Evolutionary conservation across 2,113 vertebrate species (phyloP).

Genomic region (Echinops telfairi): DNA sequence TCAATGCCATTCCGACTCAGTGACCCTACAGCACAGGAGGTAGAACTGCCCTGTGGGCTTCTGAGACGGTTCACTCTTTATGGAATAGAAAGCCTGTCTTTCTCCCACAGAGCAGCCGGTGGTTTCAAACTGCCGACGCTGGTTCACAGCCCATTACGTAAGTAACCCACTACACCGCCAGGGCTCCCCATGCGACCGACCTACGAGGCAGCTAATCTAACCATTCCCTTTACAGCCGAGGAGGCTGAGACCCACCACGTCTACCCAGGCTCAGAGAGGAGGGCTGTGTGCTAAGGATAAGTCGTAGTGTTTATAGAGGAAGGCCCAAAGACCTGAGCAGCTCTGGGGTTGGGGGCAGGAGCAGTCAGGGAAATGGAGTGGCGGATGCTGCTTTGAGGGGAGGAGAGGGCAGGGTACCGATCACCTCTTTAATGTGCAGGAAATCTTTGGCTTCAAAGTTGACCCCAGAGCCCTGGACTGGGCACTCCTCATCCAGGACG

Average conservation of each 20-base stretch:
- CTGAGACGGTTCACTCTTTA: too few species aligned
- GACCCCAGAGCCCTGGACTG: conserved; percentile 96
- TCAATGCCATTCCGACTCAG: too few species aligned
- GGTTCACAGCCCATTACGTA: too few species aligned
- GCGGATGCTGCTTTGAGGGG: neutral
- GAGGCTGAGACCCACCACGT: neutral
- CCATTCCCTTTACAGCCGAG: neutral
- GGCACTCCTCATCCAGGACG: conserved; percentile 96
- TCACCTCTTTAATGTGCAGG: conserved; percentile 99
- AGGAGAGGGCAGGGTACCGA: neutral
- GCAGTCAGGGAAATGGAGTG: neutral
- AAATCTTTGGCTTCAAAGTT: conserved; percentile 99
- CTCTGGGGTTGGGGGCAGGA: neutral
- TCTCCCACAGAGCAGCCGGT: too few species aligned
- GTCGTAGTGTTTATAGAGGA: neutral
- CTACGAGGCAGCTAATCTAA: neutral
- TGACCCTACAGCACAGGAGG: too few species aligned
- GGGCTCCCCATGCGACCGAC: neutral
- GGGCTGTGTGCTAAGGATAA: neutral
- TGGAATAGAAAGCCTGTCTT: too few species aligned
- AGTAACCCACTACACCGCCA: too few species aligned
- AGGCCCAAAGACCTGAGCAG: neutral
- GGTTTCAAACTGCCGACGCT: too few species aligned
- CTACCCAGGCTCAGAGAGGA: neutral
- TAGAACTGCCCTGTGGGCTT: too few species aligned